phyloP scores from a whole-genome alignment of 2,888 invertebrate genomes.

The Tipula helvola region DNA sequence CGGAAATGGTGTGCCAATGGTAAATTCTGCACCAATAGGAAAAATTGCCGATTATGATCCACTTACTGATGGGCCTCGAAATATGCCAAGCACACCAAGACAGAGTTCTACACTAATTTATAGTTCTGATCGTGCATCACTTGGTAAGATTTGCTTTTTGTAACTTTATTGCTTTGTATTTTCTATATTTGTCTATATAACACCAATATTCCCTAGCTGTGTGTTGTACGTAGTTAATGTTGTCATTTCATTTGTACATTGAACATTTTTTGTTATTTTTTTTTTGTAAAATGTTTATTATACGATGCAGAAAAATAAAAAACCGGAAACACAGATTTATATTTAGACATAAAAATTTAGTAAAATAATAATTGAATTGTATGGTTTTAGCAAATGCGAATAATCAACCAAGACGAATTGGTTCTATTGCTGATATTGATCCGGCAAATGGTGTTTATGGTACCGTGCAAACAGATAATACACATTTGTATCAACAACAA shows the following conservation, averaged over 20 bases:
- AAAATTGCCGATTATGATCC: slow-evolving; percentile 75
- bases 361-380: not conserved
- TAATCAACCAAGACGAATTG: slow-evolving; percentile 52
- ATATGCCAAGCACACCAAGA: slow-evolving; percentile 58
- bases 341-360: not conserved
- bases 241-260: not conserved
- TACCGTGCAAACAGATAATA: slow-evolving; percentile 35
- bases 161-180: slow-evolving; percentile 7
- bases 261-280: not conserved
- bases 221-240: not conserved
- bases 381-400: slow-evolving; percentile 26
- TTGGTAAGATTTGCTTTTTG: slow-evolving; percentile 37
- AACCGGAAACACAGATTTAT: not conserved
- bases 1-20: slow-evolving; percentile 19
- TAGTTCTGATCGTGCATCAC: slow-evolving; percentile 50
- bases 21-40: slow-evolving; percentile 40
- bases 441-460: slow-evolving; percentile 84
- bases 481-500: slow-evolving; percentile 17
- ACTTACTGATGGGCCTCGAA: slow-evolving; percentile 54
- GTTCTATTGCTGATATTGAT: slow-evolving; percentile 90
- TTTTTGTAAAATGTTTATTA: not conserved
- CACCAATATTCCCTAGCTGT: not conserved
- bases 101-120: slow-evolving; percentile 76
- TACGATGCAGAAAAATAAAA: not conserved
- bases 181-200: not conserved